Conservation (phyloP, 2,797 vertebrate genomes). For the Xenentodon cancila region DNA sequence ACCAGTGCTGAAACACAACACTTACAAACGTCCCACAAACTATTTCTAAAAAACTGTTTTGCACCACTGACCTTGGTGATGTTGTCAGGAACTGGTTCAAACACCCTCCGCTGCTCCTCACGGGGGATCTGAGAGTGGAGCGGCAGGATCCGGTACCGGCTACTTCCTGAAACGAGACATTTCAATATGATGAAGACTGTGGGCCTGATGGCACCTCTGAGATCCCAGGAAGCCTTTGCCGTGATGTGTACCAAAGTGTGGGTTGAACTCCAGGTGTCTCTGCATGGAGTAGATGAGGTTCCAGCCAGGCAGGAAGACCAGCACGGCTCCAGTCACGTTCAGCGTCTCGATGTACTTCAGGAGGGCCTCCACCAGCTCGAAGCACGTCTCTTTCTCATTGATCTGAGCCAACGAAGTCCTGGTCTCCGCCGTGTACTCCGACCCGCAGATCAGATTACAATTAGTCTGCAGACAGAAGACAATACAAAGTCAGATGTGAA, state of each 20-base stretch:
- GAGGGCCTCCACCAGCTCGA: conserved; percentile 94
- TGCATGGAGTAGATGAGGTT: conserved; percentile 97
- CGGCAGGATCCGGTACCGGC: conserved; percentile 88
- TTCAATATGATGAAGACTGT: too few relatives aligned
- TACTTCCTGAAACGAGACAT: conserved; percentile 77
- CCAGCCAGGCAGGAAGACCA: conserved; percentile 96
- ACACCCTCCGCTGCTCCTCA: conserved; percentile 93
- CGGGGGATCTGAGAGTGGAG: conserved; percentile 96
- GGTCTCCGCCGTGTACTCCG: conserved; percentile 89
- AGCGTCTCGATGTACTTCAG: conserved; percentile 93
- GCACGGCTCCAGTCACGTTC: conserved; percentile 89
- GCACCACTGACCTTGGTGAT: conserved; percentile 85
- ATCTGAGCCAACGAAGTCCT: conserved; percentile 90
- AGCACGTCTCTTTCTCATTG: conserved; percentile 93
- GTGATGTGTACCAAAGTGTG: conserved; percentile 86
- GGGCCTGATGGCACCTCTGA: too few relatives aligned
- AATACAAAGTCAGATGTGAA: too few relatives aligned
- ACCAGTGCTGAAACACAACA: neutral
- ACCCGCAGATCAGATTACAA: conserved; percentile 89
- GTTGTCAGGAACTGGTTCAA: conserved; percentile 88
- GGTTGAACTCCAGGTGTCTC: conserved; percentile 92
- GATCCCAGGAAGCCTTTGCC: neutral
- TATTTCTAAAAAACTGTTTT: too few relatives aligned
- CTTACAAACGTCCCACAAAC: neutral
- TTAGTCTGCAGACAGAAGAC: conserved; percentile 82